A percentile compares a stretch with the other conserved stretches of the same genome.
phyloP scores from a whole-genome alignment of 2,113 vertebrate species.

The Trinectes maculatus region DNA sequence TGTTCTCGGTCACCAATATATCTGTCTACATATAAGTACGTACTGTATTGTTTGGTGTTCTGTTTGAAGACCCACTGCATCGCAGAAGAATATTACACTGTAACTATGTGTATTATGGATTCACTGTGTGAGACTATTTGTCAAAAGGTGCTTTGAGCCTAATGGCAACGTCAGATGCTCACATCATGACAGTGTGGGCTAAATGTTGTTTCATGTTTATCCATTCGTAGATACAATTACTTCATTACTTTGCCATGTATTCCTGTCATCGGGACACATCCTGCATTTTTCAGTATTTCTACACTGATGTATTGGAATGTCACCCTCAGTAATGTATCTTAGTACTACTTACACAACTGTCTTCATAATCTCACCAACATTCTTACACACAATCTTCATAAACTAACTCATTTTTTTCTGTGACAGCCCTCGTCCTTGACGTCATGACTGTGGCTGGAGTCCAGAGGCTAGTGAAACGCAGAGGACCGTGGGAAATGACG shows the following conservation, averaged over 20 bases:
- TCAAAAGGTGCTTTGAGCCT: no score
- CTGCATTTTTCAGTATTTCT: no score
- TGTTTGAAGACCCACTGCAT: not conserved
- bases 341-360: not conserved
- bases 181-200: not conserved
- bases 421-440: slow-evolving; percentile 90
- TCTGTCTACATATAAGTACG: slow-evolving; percentile 22
- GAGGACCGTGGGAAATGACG: slow-evolving; percentile 88
- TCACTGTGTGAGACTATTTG: no score
- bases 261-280: no score
- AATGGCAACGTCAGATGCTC: not conserved
- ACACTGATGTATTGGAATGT: no score
- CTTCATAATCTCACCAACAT: no score
- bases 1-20: slow-evolving; percentile 37
- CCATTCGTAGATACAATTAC: not conserved
- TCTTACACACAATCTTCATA: not conserved
- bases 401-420: not conserved
- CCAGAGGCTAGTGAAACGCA: slow-evolving; percentile 92
- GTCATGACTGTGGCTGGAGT: slow-evolving; percentile 90
- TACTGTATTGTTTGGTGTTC: no score
- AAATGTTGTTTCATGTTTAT: not conserved
- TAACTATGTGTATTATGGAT: not conserved
- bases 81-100: not conserved
- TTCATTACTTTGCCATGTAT: no score
- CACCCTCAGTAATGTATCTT: not conserved